Evolutionary conservation across 2,888 invertebrate genomes (phyloP), one percentile per base, ranked within the genome.

Genomic region (Cheiracanthium punctorium): DNA sequence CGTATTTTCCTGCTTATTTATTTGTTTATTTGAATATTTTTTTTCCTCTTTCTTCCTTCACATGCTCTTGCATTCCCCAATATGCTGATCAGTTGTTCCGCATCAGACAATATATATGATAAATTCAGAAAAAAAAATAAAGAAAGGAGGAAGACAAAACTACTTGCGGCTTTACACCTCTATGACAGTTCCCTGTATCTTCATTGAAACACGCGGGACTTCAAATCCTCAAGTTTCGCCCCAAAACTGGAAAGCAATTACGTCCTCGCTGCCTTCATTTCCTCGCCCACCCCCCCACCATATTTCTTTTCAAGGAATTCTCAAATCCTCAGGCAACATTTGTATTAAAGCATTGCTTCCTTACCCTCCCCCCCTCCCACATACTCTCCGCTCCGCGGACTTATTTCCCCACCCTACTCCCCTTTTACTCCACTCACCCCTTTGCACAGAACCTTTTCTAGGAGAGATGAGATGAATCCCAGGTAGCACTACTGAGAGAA

Each of bases 341-440:
- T 58, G 58, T 58, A 58, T 58, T 58, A 58, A 58, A 58, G 58
- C 58, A 58, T 58, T 37, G 37, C 58, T 5, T 58, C 24, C 58
- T 58, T 37, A 37, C 58, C 58, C 24, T 12, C 20, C 58, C 24
- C 5, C 7, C 1, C 24, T 24, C 17, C 20, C 17, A 2, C 24
- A n/a, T n/a, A n/a, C 58, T 5, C 58, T 24, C 58, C 58, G 5
- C 58, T 37, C 14, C 30, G 41, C 33, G 33, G 70, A 81, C 75
- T 75, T 82, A 75, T 82, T 75, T 74, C 69, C 74, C 67, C 73
- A n/a, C n/a, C n/a, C n/a, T n/a, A n/a, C n/a, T n/a, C n/a, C n/a
- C n/a, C n/a, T n/a, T n/a, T 33, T 28, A 10, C 65, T 17, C 65
- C 65, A 28, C 28, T 14, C 65, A 10, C 28, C 30, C 24, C 28